Conservation (phyloP, 1,140 invertebrate species). For the Bombus breviceps region DNA sequence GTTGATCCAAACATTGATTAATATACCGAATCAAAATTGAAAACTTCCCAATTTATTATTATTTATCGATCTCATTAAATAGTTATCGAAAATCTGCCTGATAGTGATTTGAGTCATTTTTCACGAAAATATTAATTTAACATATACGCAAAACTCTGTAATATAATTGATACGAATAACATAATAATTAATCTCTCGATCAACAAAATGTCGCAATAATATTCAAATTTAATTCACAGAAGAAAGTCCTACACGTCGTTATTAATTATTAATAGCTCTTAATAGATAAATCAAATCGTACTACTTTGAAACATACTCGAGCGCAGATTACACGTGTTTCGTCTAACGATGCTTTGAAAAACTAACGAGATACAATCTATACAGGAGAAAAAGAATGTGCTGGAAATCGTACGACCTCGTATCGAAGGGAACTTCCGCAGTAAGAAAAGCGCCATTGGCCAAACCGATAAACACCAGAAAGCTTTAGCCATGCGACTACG, state of each 20-base stretch:
- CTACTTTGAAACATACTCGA: not conserved
- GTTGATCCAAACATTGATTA: not conserved
- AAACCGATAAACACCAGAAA: conserved; percentile 73
- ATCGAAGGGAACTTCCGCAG: not conserved
- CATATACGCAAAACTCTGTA: too few relatives aligned
- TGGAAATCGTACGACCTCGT: not conserved
- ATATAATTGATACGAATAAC: not conserved
- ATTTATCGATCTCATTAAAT: not conserved
- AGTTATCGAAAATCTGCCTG: not conserved
- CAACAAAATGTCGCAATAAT: not conserved
- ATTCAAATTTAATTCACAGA: not conserved
- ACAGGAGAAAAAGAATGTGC: not conserved
- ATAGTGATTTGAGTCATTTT: not conserved
- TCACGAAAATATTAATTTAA: not conserved
- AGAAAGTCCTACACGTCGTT: not conserved
- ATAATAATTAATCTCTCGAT: not conserved
- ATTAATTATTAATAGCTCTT: not conserved
- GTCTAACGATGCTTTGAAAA: not conserved
- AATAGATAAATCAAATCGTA: not conserved
- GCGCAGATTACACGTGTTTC: too few relatives aligned
- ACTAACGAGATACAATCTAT: not conserved
- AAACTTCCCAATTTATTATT: not conserved
- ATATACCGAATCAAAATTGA: not conserved
- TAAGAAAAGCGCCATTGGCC: conserved; percentile 65
- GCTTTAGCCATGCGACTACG: conserved; percentile 57